Percentiles rank a stretch among this genome's conserved stretches.
Evolutionary conservation across 2,113 vertebrate species (phyloP).

Genomic region (Trochalopteron elliotii): DNA sequence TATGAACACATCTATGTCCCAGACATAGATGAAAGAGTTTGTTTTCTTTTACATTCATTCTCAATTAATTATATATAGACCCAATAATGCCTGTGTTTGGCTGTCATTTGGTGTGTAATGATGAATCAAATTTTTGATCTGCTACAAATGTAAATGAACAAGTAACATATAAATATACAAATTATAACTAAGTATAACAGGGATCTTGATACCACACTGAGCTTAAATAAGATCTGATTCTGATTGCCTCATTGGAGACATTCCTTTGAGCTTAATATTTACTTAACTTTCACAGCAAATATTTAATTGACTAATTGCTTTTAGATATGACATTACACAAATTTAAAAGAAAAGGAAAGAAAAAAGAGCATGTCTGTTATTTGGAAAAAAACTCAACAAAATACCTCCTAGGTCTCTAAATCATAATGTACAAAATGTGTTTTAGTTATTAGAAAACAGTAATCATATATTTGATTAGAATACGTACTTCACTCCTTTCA

Average conservation of each 20-base stretch:
- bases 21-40: not conserved
- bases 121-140: not conserved
- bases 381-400: not conserved
- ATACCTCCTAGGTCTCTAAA: not conserved
- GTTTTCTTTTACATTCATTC: rapidly evolving
- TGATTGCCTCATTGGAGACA: not conserved
- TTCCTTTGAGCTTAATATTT: not conserved
- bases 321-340: not conserved
- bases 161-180: not conserved
- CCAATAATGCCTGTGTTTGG: not conserved
- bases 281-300: not conserved
- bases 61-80: not conserved
- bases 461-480: not conserved
- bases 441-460: not conserved
- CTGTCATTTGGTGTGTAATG: not conserved
- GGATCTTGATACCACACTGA: not conserved
- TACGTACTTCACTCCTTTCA: not conserved
- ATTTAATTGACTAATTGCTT: not conserved
- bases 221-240: not conserved
- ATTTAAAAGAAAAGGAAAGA: not conserved
- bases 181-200: not conserved
- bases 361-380: not conserved
- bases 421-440: not conserved
- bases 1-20: not conserved
- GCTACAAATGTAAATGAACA: not conserved